Conservation (phyloP, 2,113 vertebrate species). For the Tyrannus savana region DNA sequence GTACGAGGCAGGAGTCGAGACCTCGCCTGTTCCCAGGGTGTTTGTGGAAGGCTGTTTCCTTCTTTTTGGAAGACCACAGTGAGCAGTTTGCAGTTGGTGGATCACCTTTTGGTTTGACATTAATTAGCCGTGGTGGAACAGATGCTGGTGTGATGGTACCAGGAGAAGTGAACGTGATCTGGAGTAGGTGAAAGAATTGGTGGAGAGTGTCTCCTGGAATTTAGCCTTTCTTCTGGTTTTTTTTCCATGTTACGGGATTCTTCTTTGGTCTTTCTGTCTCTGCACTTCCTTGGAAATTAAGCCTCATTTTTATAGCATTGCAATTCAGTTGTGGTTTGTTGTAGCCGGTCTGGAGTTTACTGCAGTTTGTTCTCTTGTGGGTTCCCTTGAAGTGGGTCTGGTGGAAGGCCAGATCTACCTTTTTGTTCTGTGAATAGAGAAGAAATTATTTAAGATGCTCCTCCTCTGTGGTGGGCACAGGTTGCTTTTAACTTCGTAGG, state of each 20-base stretch:
- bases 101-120: neutral
- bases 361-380: neutral
- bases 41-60: neutral
- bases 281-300: neutral
- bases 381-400: neutral
- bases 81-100: neutral
- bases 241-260: rapidly evolving
- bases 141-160: neutral
- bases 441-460: neutral
- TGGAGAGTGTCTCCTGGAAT: neutral
- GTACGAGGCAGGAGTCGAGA: rapidly evolving
- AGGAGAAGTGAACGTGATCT: rapidly evolving
- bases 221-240: neutral
- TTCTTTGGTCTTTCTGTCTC: neutral
- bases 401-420: neutral
- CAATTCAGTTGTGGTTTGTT: neutral
- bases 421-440: slow-evolving; percentile 8
- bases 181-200: neutral
- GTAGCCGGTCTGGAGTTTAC: neutral
- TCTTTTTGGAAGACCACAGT: neutral
- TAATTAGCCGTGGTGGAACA: neutral
- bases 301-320: neutral
- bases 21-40: neutral
- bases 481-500: neutral
- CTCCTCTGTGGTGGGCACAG: neutral